phyloP scores from a whole-genome alignment of 2,797 vertebrate genomes.

The Danio tinwini region DNA sequence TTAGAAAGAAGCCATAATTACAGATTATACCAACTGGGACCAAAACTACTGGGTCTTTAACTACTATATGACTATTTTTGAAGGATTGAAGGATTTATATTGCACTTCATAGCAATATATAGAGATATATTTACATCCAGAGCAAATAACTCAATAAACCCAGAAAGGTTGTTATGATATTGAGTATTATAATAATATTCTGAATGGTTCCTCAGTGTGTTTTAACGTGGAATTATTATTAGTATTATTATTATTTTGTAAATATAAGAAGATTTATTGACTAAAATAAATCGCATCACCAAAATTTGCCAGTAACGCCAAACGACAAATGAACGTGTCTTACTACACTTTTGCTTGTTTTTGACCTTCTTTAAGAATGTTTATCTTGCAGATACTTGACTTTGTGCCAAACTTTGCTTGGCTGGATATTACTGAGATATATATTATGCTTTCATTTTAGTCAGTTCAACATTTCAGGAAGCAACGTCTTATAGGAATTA shows the following conservation, averaged over 20 bases:
- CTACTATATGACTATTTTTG: constrained; percentile 36
- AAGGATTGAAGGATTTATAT: constrained; percentile 43
- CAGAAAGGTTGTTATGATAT: constrained; percentile 13
- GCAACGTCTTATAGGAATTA: constrained; percentile 30
- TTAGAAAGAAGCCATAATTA: constrained; percentile 47
- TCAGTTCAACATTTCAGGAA: constrained; percentile 50
- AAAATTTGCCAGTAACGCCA: constrained; percentile 16
- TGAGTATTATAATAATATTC: constrained; percentile 16
- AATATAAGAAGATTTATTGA: constrained; percentile 40
- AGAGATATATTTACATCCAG: constrained; percentile 44
- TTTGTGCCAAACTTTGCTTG: constrained; percentile 49
- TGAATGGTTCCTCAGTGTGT: constrained; percentile 19
- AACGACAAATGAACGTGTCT: constrained; percentile 27
- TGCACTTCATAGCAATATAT: constrained; percentile 46
- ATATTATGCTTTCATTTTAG: constrained; percentile 43
- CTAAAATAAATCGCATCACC: constrained; percentile 20
- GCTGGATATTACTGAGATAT: constrained; percentile 46
- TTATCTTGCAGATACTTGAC: constrained; percentile 43
- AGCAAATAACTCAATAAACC: constrained; percentile 35
- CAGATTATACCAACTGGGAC: constrained; percentile 30
- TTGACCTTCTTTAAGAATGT: constrained; percentile 34
- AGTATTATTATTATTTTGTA: constrained; percentile 9
- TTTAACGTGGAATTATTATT: not conserved
- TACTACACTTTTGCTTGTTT: constrained; percentile 40
- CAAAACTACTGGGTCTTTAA: constrained; percentile 30